A percentile compares a stretch with the other conserved stretches of the same genome.
These are phyloP conservation scores for Cremastinae sp. DNA, from an alignment of 2,888 invertebrate species.

Conservation along the genomic window DNA sequence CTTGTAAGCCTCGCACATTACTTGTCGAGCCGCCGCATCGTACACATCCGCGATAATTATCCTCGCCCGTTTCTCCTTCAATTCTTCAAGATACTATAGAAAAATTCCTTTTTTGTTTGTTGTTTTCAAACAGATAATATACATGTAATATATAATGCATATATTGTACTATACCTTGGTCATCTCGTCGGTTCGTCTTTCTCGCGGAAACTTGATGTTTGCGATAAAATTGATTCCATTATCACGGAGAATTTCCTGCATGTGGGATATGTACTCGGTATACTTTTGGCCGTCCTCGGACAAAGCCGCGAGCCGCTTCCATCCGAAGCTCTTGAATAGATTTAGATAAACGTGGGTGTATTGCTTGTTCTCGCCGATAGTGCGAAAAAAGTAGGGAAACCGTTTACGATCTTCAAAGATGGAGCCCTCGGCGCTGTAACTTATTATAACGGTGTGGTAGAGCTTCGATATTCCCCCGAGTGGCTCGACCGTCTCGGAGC, in stretches of 20 bases:
- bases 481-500: conserved; percentile 91
- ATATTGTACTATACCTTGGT: conserved; percentile 81
- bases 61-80: conserved; percentile 85
- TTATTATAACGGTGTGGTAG: conserved; percentile 87
- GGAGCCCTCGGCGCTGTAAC: conserved; percentile 90
- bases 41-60: conserved; percentile 92
- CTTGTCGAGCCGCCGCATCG: conserved; percentile 86
- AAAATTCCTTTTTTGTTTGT: too few relatives aligned
- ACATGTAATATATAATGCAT: too few relatives aligned
- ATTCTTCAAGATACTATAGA: conserved; percentile 84
- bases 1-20: conserved; percentile 91
- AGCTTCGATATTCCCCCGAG: conserved; percentile 89
- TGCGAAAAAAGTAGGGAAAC: conserved; percentile 90
- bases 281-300: conserved; percentile 91
- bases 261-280: conserved; percentile 87
- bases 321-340: conserved; percentile 84
- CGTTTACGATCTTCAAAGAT: conserved; percentile 86
- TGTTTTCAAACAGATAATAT: too few relatives aligned
- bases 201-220: conserved; percentile 86
- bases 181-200: conserved; percentile 82
- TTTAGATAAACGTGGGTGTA: conserved; percentile 86
- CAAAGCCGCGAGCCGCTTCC: conserved; percentile 88
- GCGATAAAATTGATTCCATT: conserved; percentile 85
- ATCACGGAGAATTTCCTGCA: conserved; percentile 85
- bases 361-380: conserved; percentile 89